Evolutionary conservation across 1,140 invertebrate species (phyloP).

Genomic region (Drosophila neocordata): DNA sequence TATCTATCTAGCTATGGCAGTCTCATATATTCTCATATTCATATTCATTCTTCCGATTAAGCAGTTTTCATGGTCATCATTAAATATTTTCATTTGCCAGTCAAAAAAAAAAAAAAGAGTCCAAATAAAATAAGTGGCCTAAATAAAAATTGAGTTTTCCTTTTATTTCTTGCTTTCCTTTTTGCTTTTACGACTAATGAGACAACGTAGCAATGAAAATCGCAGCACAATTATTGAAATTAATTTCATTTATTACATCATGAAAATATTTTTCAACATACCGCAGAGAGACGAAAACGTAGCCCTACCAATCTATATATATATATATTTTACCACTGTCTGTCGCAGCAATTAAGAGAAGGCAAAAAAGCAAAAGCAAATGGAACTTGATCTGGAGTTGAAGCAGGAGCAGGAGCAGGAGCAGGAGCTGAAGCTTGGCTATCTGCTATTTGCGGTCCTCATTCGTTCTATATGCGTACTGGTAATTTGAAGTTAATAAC

Average conservation of each 20-base stretch:
- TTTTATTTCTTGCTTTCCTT: background rate
- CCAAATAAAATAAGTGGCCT: conserved; percentile 79
- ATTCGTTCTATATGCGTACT: background rate
- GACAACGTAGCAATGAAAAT: conserved; percentile 42
- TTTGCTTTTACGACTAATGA: conserved; percentile 21
- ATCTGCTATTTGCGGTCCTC: background rate
- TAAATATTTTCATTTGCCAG: conserved; percentile 61
- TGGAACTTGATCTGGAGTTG: background rate
- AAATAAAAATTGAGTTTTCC: conserved; percentile 59
- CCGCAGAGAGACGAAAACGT: conserved; percentile 16
- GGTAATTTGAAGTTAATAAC: conserved; percentile 76
- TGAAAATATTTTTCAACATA: conserved; percentile 57
- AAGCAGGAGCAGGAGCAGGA: too few relatives aligned
- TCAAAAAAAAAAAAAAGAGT: conserved; percentile 35
- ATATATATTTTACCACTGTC: conserved; percentile 51
- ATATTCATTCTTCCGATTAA: conserved; percentile 80
- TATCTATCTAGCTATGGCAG: conserved; percentile 39
- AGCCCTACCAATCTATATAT: conserved; percentile 34
- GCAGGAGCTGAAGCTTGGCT: conserved; percentile 8
- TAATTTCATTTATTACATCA: conserved; percentile 80
- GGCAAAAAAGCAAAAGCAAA: conserved; percentile 30
- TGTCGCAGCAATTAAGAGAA: conserved; percentile 68
- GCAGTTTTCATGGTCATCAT: conserved; percentile 79
- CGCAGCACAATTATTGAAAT: conserved; percentile 77
- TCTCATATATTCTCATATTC: conserved; percentile 38